Evolutionary conservation across 2,797 vertebrate genomes (phyloP).

Genomic region (Nyctibius grandis): DNA sequence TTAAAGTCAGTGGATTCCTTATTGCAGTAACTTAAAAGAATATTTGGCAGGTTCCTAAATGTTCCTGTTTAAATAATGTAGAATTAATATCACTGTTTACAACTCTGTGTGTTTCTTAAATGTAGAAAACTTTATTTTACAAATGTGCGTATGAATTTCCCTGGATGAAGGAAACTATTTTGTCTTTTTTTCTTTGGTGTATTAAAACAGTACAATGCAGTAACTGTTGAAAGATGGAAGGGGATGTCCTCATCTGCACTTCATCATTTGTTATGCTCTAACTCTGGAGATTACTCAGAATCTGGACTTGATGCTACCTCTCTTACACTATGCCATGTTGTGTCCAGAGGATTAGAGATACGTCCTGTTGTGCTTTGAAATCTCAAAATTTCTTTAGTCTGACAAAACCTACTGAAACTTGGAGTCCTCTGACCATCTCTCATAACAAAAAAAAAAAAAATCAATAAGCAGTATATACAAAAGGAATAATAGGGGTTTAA

Average conservation of each 20-base stretch:
- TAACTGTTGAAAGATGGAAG: not conserved
- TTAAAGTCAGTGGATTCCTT: not conserved
- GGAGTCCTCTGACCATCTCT: not conserved
- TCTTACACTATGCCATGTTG: not conserved
- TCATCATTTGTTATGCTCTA: not conserved
- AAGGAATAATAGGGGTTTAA: not conserved
- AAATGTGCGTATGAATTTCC: not conserved
- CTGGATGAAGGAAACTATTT: not conserved
- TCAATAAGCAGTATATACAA: not conserved
- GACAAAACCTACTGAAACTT: not conserved
- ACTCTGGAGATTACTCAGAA: not conserved
- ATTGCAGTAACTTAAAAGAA: not conserved
- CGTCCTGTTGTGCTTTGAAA: not conserved
- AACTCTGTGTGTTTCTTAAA: not conserved
- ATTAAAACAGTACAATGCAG: not conserved
- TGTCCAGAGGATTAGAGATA: not conserved
- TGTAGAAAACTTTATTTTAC: not conserved
- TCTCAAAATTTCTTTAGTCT: not conserved
- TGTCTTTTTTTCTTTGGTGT: not conserved
- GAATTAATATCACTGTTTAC: not conserved
- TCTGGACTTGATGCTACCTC: not conserved
- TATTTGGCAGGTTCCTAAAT: not conserved
- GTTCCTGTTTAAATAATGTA: not conserved
- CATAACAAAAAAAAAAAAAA: not conserved
- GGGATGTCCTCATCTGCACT: not conserved